Conservation (phyloP, 1,140 invertebrate species). For the Glomeris maerens region DNA sequence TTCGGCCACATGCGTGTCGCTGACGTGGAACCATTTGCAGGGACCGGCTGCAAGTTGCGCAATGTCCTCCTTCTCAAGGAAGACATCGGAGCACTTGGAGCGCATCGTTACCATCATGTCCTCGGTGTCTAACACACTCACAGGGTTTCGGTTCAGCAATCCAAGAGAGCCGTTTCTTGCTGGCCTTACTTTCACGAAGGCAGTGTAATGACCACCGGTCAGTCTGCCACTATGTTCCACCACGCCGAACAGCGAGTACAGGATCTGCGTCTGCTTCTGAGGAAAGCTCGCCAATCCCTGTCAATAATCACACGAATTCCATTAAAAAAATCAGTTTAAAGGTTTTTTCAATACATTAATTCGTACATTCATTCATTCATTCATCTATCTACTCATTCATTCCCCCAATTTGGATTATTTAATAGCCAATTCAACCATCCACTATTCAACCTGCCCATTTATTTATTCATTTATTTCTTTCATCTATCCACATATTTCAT, state of each 20-base stretch:
- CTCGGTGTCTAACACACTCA: slow-evolving; percentile 10
- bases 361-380: too few species aligned
- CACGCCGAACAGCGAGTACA: slow-evolving; percentile 86
- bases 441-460: too few species aligned
- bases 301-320: too few species aligned
- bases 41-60: slow-evolving; percentile 21
- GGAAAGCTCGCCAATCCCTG: slow-evolving; percentile 45
- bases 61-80: slow-evolving; percentile 1
- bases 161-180: neutral
- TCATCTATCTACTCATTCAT: too few species aligned
- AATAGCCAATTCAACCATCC: too few species aligned
- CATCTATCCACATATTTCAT: too few species aligned
- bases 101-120: slow-evolving; percentile 17
- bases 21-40: slow-evolving; percentile 84
- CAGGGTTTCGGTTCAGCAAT: slow-evolving; percentile 15
- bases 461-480: too few species aligned
- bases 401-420: too few species aligned
- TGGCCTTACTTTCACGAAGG: slow-evolving; percentile 50
- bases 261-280: slow-evolving; percentile 47
- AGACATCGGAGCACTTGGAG: slow-evolving; percentile 1
- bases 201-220: slow-evolving; percentile 88
- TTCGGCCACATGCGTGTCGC: slow-evolving; percentile 68
- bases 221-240: slow-evolving; percentile 86
- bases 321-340: too few species aligned
- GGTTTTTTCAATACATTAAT: too few species aligned